Conservation (phyloP, 2,113 vertebrate genomes). For the Bujurquina vittata region DNA sequence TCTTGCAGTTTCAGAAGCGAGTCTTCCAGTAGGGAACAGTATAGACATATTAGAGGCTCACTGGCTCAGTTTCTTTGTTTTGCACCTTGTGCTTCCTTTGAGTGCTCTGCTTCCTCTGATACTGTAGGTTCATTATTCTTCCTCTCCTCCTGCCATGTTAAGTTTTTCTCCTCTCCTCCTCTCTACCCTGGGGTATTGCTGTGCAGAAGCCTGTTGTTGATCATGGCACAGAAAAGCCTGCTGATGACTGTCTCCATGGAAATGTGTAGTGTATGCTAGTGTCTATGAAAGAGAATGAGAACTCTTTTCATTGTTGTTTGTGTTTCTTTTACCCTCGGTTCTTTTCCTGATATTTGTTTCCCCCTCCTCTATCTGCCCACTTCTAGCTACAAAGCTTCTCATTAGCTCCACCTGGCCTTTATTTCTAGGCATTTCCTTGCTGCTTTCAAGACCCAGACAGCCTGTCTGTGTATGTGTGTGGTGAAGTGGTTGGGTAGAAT, state of each 20-base stretch:
- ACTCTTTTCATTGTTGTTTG: constrained; percentile 58
- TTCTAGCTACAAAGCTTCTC: constrained; percentile 2
- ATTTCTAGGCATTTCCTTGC: constrained; percentile 62
- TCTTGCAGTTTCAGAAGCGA: neutral
- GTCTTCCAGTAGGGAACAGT: constrained; percentile 5
- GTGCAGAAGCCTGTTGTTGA: constrained; percentile 43
- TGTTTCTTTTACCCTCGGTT: constrained; percentile 15
- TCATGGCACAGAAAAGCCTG: constrained; percentile 51
- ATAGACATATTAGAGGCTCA: constrained; percentile 9
- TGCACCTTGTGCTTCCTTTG: constrained; percentile 20
- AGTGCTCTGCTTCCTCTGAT: constrained; percentile 39
- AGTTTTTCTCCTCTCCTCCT: constrained; percentile 26
- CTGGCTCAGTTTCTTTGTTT: constrained; percentile 31
- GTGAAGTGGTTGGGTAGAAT: neutral
- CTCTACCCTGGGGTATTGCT: constrained; percentile 53
- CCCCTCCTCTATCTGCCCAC: neutral
- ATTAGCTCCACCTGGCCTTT: constrained; percentile 64
- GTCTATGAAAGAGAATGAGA: constrained; percentile 46
- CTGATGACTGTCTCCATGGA: constrained; percentile 59
- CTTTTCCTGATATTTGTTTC: neutral
- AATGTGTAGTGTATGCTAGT: constrained; percentile 44
- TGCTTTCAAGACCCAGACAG: constrained; percentile 9
- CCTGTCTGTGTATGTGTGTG: neutral
- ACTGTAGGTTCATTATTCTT: constrained; percentile 57
- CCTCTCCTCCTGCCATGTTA: constrained; percentile 44